Conservation (phyloP, 1,140 invertebrate species). For the Drosophila ogumai region DNA sequence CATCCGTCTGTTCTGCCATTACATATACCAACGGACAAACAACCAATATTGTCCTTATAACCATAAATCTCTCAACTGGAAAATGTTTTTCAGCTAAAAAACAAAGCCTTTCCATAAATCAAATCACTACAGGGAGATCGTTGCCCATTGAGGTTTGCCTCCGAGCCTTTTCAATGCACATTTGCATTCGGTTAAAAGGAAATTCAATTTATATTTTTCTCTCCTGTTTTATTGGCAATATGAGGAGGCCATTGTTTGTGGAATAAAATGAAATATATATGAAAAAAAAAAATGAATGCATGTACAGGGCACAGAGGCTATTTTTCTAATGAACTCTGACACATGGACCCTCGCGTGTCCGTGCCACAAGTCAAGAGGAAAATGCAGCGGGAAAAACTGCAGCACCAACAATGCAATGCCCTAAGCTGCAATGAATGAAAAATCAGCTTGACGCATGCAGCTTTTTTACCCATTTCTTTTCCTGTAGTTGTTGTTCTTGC, state of each 20-base stretch:
- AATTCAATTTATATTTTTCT: slow-evolving; percentile 61
- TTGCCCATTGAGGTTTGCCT: slow-evolving; percentile 30
- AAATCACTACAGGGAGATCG: slow-evolving; percentile 48
- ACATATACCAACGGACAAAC: slow-evolving; percentile 33
- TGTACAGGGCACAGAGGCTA: slow-evolving; percentile 52
- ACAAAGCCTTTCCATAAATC: slow-evolving; percentile 56
- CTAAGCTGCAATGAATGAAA: slow-evolving; percentile 77
- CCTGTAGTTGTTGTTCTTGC: background rate
- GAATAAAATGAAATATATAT: slow-evolving; percentile 33
- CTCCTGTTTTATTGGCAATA: slow-evolving; percentile 8
- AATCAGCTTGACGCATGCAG: slow-evolving; percentile 78
- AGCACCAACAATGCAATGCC: slow-evolving; percentile 32
- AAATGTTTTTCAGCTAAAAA: slow-evolving; percentile 27
- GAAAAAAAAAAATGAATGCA: slow-evolving; percentile 27
- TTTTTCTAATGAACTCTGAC: slow-evolving; percentile 79
- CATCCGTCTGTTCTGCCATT: slow-evolving; percentile 23
- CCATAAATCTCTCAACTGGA: slow-evolving; percentile 50
- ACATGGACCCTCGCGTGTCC: slow-evolving; percentile 63
- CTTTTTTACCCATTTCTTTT: slow-evolving; percentile 35
- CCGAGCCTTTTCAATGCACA: slow-evolving; percentile 45
- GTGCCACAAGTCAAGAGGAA: slow-evolving; percentile 68
- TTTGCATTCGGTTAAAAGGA: slow-evolving; percentile 50
- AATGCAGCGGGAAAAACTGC: slow-evolving; percentile 45
- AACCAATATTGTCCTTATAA: slow-evolving; percentile 36
- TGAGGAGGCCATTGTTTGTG: slow-evolving; percentile 1